Base-by-base conservation (phyloP, 2,888 invertebrate genomes). In the Podabrus alpinus region DNA sequence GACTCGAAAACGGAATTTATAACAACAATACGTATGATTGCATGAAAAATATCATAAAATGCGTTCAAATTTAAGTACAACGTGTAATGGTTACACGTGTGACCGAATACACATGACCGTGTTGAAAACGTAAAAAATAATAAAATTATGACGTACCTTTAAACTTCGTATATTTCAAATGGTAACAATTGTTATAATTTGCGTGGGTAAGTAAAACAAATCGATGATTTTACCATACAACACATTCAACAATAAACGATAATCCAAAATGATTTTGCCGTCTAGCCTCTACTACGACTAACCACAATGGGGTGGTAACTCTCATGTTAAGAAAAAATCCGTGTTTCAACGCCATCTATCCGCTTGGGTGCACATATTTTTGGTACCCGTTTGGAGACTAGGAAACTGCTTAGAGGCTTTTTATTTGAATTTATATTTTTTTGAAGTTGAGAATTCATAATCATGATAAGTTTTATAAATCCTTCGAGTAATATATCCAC, bases 161-260 rank as follows among this genome's bases (percentile, higher is more conserved):
- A 21, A 80, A 80, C 80, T 78, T 59, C 73, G 74, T 73, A 72
- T 74, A 76, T 73, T 77, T 81, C 80, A 80, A 79, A 79, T 81
- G 69, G 77, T 79, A 77, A 78, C 79, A 74, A 78, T 77, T 77
- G 77, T 79, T 77, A 72, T 80, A 77, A 78, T 74, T 75, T 79
- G 77, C 79, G 80, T 78, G 72, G 72, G 69, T 70, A 76, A 75
- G 68, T 70, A 71, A 72, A 70, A 66, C 67, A 71, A 70, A 75
- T 77, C 71, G 72, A 76, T 67, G 72, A 69, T 74, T 71, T 59
- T 67, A 76, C 75, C 76, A 72, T 73, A 76, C 74, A 80, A 74
- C 79, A 78, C 79, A 79, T 80, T 78, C 79, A 80, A 79, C 59
- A 59, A 61, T 66, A 59, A 70, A 73, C 60, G 19, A 17, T 66